These are phyloP conservation scores for Drosophila novamexicana DNA, from an alignment of 1,140 invertebrate genomes.

Conservation along the genomic window DNA sequence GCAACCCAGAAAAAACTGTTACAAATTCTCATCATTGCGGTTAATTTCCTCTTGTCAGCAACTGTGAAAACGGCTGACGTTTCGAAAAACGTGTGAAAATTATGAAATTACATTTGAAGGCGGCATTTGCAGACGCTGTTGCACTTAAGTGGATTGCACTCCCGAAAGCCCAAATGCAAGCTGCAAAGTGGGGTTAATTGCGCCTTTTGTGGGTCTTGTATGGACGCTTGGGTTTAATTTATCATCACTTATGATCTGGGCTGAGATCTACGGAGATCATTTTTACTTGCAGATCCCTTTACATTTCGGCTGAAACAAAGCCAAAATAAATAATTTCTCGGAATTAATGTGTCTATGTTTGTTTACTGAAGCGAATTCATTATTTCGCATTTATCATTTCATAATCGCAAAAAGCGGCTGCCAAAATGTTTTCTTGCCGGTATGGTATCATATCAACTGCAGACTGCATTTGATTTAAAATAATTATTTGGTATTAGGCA, in stretches of 20 bases:
- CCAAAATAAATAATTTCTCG: slow-evolving; percentile 59
- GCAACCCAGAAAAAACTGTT: slow-evolving; percentile 48
- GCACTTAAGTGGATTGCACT: slow-evolving; percentile 45
- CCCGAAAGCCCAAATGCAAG: slow-evolving; percentile 52
- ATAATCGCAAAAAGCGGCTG: slow-evolving; percentile 40
- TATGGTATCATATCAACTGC: not conserved
- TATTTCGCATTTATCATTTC: slow-evolving; percentile 56
- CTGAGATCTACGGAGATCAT: slow-evolving; percentile 53
- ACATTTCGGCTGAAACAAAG: slow-evolving; percentile 39
- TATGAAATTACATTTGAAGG: slow-evolving; percentile 74
- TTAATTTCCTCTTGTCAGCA: slow-evolving; percentile 73
- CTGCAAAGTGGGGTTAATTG: slow-evolving; percentile 61
- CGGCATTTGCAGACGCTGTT: slow-evolving; percentile 20
- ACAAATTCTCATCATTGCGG: slow-evolving; percentile 40
- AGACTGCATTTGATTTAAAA: not conserved
- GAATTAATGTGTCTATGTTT: slow-evolving; percentile 69
- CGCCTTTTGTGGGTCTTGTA: slow-evolving; percentile 52
- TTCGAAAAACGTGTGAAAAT: slow-evolving; percentile 77
- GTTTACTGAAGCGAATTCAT: slow-evolving; percentile 54
- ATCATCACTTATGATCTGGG: slow-evolving; percentile 47
- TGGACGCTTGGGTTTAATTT: slow-evolving; percentile 22
- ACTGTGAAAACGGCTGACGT: slow-evolving; percentile 26
- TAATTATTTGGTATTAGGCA: not conserved
- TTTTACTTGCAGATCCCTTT: slow-evolving; percentile 35
- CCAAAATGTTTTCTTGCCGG: slow-evolving; percentile 23